Base-by-base conservation (phyloP, 2,797 vertebrate species). In the Tenualosa ilisha region DNA sequence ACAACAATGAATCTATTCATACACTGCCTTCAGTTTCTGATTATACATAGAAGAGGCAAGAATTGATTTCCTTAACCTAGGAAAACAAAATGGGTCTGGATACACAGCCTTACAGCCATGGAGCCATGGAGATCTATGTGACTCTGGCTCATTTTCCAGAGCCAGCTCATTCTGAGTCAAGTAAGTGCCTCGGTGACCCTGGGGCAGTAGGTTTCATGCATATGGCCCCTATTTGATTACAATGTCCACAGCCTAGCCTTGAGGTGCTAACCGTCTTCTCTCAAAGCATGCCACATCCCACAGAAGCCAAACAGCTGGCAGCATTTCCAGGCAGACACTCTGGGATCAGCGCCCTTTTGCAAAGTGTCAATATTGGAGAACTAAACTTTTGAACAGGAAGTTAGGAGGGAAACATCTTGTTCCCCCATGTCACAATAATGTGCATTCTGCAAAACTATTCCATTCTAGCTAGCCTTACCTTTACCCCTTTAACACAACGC, bases 161-260 rank as follows among this genome's bases (percentile, higher is more conserved):
- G 61, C 24, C 61, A 65, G 7, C 61, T 65, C 61, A 65, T 24
- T 26, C 61, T 65, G 61, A 65, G 61, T 65, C n/a, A 65, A 65
- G n/a, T 11, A 12, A 12, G 24, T 7, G 1, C n/a, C n/a, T 12
- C 61, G 26, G n/a, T 65, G 61, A 65, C 24, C 20, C 24, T 12
- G 61, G 61, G 61, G n/a, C 61, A 26, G 61, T 26, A 24, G n/a
- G n/a, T 7, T 8, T 3, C 9, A 3, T 65, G 61, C 61, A 59
- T 59, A 59, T 59, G 56, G 56, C 56, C 20, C 6, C 20, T 59
- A 59, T 59, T 59, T 7, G 56, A 59, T 59, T n/a, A 59, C 56
- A 6, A 22, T 59, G 56, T 59, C 56, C 56, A n/a, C 20, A 20
- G 56, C 56, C 5, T 59, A 1, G 56, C 56, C 56, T 22, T 59